Percentiles rank a stretch among this genome's conserved stretches.
Evolutionary conservation across 2,888 invertebrate species (phyloP).

Genomic region (Coelogynopora nodosa): DNA sequence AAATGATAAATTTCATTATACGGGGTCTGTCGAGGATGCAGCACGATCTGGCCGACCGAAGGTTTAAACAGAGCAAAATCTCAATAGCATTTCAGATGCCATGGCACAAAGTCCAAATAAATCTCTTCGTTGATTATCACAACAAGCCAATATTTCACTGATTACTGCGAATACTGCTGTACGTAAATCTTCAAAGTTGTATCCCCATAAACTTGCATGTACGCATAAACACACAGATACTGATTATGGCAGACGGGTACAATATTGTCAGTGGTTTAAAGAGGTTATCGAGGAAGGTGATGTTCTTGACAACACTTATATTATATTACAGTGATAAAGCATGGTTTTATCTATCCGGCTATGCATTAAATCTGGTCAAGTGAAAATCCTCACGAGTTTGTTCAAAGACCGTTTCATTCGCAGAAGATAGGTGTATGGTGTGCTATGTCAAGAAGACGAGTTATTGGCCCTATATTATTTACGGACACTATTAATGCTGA

Average conservation of each 20-base stretch:
- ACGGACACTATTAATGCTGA: constrained; percentile 15
- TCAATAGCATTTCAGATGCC: not conserved
- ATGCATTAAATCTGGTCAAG: not conserved
- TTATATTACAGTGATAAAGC: not conserved
- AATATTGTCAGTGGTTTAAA: not conserved
- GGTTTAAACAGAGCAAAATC: not conserved
- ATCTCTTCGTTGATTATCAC: not conserved
- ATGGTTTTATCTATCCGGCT: not conserved
- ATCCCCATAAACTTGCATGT: not conserved
- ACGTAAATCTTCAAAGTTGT: not conserved
- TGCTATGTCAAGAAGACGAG: not conserved
- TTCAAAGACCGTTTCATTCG: not conserved
- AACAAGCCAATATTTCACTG: not conserved
- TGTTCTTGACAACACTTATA: not conserved
- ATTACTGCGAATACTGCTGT: no score
- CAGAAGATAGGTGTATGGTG: constrained; percentile 19
- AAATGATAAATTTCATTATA: not conserved
- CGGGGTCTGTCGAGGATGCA: not conserved
- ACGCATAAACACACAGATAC: not conserved
- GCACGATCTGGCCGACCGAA: not conserved
- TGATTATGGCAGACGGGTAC: not conserved
- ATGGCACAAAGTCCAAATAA: not conserved
- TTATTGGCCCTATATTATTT: not conserved
- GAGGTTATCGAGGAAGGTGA: not conserved
- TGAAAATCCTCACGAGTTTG: not conserved